Base-by-base conservation (phyloP, 37 sponge, comb jelly and placozoan genomes). In the Mnemiopsis leidyi region DNA sequence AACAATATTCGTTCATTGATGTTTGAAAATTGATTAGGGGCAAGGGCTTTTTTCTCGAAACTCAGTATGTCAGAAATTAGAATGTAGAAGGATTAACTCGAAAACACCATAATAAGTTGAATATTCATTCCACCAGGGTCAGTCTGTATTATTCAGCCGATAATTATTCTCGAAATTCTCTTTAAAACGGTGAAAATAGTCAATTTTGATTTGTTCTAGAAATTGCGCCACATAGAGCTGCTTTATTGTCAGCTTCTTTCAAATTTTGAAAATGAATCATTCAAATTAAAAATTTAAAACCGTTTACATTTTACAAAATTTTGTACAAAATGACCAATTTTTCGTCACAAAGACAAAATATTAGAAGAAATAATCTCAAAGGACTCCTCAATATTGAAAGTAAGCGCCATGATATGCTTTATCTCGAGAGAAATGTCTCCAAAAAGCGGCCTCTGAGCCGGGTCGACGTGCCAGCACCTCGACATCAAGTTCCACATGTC, bases 401-500 rank as follows among this genome's bases (percentile, higher is more conserved):
- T 79, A 7, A 79, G 82, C 23, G 82, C 93, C 76, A 96, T 93
- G 25, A 97, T 95, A 9, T 93, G 36, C 2, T 94, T 38, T 23
- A 98, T 92, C 28, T 94, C 88, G 39, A 92, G 92, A 0, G 94
- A 85, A 23, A 98, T 93, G 36, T 95, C 95, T 0, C 97, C 98
- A 0, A 95, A 93, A 0, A 96, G 94, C 0, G 96, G 96, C 31
- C 98, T 75, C 38, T 94, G 67, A 13, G 92, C 23, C 0, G 93
- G 77, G 36, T 98, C 96, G 0, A 92, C 94, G 68, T 94, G 88
- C 98, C 98, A 98, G 92, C 98, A 97, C 25, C 79, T 68, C 18
- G 82, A 40, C 98, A 98, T 98, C 69, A 98, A 93, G 16, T 94
- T 92, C 97, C 97, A 98, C 83, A 95, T 94, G 38, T 95, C 95